Conservation (phyloP, 2,888 invertebrate genomes). For the Perdita meconis region DNA sequence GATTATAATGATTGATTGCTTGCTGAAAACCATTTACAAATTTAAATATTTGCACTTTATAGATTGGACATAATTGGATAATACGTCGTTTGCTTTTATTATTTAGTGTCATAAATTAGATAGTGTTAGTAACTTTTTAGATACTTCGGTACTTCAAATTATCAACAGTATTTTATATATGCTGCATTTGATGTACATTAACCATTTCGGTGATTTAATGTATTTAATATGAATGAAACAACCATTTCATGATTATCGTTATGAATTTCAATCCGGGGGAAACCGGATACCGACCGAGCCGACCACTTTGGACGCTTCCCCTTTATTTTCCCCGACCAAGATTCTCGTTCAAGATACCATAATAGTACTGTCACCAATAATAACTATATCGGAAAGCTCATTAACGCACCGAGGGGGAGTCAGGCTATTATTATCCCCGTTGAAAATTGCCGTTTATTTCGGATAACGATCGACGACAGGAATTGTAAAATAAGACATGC, state of each 20-base stretch:
- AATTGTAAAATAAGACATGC: slow-evolving; percentile 30
- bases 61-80: no score
- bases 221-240: background rate
- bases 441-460: slow-evolving; percentile 36
- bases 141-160: no score
- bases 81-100: no score
- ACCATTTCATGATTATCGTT: background rate
- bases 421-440: slow-evolving; percentile 40
- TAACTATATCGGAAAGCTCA: slow-evolving; percentile 40
- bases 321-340: slow-evolving; percentile 5
- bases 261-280: slow-evolving; percentile 16
- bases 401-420: slow-evolving; percentile 22
- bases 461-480: slow-evolving; percentile 31
- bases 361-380: slow-evolving; percentile 31
- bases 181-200: no score
- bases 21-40: no score
- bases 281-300: background rate
- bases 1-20: no score
- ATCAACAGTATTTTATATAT: no score
- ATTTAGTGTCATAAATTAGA: no score
- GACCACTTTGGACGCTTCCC: background rate
- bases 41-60: no score
- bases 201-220: background rate
- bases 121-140: no score
- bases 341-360: slow-evolving; percentile 10